Conservation (phyloP, 2,888 invertebrate species). For the Hoplodrina ambigua region DNA sequence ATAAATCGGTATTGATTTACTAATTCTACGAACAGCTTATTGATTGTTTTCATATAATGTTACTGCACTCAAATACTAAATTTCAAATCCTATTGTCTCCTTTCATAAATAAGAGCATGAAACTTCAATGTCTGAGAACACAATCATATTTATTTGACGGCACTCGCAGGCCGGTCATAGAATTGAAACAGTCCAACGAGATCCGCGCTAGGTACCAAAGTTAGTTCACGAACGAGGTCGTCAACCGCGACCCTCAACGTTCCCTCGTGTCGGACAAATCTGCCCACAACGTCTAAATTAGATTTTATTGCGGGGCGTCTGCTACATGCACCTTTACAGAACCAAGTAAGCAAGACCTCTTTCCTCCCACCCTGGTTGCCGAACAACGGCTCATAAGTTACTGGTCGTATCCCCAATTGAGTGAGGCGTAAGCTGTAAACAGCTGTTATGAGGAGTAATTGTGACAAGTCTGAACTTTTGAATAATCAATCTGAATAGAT, state of each 20-base stretch:
- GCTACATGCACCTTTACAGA: conserved; percentile 75
- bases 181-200: conserved; percentile 47
- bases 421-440: conserved; percentile 80
- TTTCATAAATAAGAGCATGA: conserved; percentile 17
- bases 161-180: neutral
- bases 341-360: conserved; percentile 73
- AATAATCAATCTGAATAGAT: conserved; percentile 70
- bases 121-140: conserved; percentile 11
- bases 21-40: conserved; percentile 1
- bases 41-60: neutral
- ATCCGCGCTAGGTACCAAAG: conserved; percentile 59
- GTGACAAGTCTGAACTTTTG: conserved; percentile 77
- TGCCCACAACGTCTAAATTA: conserved; percentile 89
- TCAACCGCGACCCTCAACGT: conserved; percentile 84
- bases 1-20: neutral
- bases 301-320: conserved; percentile 89
- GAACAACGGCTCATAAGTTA: conserved; percentile 66
- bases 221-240: conserved; percentile 76
- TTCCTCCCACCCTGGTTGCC: neutral
- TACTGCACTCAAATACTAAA: no score
- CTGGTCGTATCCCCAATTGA: conserved; percentile 82
- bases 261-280: conserved; percentile 86
- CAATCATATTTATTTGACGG: conserved; percentile 26
- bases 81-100: neutral
- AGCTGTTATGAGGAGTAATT: conserved; percentile 80